A percentile compares a stretch with the other conserved stretches of the same genome.
Evolutionary conservation across 2,888 invertebrate species (phyloP).

Genomic region (Leptopterna dolabrata): DNA sequence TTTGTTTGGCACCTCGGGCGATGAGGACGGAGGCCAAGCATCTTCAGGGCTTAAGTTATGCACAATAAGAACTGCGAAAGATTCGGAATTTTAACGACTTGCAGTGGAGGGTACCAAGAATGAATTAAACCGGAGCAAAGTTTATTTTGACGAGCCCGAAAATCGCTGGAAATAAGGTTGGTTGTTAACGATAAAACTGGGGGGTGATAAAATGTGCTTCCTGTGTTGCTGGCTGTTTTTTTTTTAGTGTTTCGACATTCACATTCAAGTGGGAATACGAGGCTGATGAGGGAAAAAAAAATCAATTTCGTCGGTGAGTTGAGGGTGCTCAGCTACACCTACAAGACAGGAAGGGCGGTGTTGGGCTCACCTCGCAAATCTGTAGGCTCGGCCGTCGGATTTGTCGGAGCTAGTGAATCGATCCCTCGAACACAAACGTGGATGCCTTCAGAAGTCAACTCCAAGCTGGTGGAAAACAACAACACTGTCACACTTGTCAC

Average conservation of each 20-base stretch:
- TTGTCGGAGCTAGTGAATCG: conserved; percentile 32
- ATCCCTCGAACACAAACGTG: conserved; percentile 31
- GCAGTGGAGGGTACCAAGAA: no score
- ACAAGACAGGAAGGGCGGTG: conserved; percentile 20
- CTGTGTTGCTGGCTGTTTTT: neutral
- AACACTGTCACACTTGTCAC: conserved; percentile 41
- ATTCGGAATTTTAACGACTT: no score
- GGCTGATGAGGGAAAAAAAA: neutral
- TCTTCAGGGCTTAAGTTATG: no score
- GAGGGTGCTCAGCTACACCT: neutral
- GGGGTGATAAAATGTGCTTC: no score
- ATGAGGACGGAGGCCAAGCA: no score
- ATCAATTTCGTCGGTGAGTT: neutral
- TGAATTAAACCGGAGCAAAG: no score
- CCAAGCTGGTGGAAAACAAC: neutral
- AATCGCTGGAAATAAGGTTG: no score
- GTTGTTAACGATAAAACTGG: no score
- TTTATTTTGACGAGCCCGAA: no score
- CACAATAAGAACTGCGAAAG: no score
- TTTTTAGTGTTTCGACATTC: no score
- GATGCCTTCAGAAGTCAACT: neutral
- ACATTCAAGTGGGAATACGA: neutral
- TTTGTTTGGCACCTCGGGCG: no score
- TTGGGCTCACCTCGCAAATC: conserved; percentile 24
- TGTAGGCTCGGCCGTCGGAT: conserved; percentile 6